Conservation (phyloP, 2,888 invertebrate species). For the Euphydryas editha region DNA sequence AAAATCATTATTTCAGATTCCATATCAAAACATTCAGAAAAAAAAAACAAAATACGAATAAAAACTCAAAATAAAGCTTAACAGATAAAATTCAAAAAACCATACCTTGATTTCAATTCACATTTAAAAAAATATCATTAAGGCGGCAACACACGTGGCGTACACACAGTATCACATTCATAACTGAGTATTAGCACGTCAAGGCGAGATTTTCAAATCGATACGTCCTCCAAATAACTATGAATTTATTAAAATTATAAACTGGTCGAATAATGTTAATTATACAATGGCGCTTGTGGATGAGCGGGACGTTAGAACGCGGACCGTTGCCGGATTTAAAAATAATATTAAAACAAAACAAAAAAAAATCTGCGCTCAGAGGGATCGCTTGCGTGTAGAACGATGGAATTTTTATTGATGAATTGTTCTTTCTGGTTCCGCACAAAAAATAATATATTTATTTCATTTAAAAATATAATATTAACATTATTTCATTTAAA, state of each 20-base stretch:
- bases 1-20: neutral
- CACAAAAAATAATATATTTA: neutral
- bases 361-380: constrained; percentile 61
- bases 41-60: neutral
- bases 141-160: constrained; percentile 60
- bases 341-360: constrained; percentile 63
- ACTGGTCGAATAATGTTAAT: constrained; percentile 54
- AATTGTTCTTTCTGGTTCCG: constrained; percentile 22
- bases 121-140: constrained; percentile 40
- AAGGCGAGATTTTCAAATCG: constrained; percentile 46
- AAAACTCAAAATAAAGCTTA: neutral
- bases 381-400: constrained; percentile 46
- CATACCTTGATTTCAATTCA: constrained; percentile 35
- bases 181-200: constrained; percentile 60
- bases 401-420: constrained; percentile 25
- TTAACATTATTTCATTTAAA: neutral
- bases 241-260: constrained; percentile 59
- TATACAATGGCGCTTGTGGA: constrained; percentile 45
- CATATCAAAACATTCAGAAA: neutral
- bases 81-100: constrained; percentile 22
- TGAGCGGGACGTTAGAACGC: constrained; percentile 54
- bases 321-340: constrained; percentile 75
- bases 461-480: neutral
- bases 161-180: constrained; percentile 67
- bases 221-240: constrained; percentile 56